Conservation (phyloP, 2,888 invertebrate genomes). For the Diaperis boleti region DNA sequence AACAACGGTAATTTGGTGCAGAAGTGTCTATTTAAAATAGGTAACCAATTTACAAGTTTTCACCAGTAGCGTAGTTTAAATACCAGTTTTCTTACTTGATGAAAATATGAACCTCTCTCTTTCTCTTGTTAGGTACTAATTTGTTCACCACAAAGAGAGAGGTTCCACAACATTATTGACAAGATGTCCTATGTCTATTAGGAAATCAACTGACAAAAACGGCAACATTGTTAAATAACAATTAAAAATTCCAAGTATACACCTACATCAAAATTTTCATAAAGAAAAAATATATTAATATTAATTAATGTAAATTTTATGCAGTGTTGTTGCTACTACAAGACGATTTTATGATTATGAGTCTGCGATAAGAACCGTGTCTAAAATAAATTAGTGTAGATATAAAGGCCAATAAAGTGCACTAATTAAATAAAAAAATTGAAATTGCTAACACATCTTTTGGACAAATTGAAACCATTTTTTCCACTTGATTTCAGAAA, state of each 20-base stretch:
- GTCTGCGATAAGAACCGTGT: too few species aligned
- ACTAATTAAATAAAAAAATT: too few species aligned
- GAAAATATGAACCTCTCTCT: background rate
- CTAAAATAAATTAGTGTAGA: too few species aligned
- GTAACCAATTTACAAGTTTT: background rate
- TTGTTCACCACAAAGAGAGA: conserved; percentile 5
- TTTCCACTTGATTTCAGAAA: too few species aligned
- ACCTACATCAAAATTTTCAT: background rate
- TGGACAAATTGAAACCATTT: background rate
- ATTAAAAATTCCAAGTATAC: background rate
- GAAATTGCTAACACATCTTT: background rate
- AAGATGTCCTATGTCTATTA: too few species aligned
- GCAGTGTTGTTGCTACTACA: background rate
- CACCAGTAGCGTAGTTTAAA: background rate
- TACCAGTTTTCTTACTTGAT: background rate
- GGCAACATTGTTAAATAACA: background rate
- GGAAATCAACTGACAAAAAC: background rate
- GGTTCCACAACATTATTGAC: background rate
- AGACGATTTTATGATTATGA: too few species aligned
- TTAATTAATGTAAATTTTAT: conserved; percentile 8
- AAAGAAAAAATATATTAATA: background rate
- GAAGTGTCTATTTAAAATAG: background rate
- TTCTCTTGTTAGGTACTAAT: background rate
- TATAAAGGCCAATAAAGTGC: too few species aligned
- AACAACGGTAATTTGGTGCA: background rate